Percentiles rank a stretch among this genome's conserved stretches.
These are phyloP conservation scores for Mesorhabditis sp. DNA, from an alignment of 2,888 invertebrate species.

Conservation along the genomic window DNA sequence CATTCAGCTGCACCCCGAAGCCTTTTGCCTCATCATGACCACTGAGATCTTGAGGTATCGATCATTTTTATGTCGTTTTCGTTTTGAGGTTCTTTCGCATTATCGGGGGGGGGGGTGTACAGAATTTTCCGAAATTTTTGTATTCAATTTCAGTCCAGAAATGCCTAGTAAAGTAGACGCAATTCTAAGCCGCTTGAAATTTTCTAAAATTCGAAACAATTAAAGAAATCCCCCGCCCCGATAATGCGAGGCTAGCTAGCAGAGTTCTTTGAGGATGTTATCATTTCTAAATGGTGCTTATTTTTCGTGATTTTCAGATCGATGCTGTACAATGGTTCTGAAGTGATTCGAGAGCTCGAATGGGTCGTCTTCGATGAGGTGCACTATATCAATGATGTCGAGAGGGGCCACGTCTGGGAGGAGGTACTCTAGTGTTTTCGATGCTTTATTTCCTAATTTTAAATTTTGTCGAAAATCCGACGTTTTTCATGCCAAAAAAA, in stretches of 20 bases:
- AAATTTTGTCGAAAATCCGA: neutral
- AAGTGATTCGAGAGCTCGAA: slow-evolving; percentile 89
- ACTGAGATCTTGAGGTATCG: slow-evolving; percentile 82
- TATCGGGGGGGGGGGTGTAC: neutral
- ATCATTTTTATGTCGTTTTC: too few species aligned
- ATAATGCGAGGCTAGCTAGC: too few species aligned
- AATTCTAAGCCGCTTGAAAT: too few species aligned
- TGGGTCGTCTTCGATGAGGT: slow-evolving; percentile 99
- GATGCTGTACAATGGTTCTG: slow-evolving; percentile 89
- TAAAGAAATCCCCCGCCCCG: too few species aligned
- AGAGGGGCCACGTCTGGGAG: slow-evolving; percentile 98
- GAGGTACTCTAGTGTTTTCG: slow-evolving; percentile 64
- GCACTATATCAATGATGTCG: slow-evolving; percentile 94
- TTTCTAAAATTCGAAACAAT: too few species aligned
- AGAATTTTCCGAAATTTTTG: neutral
- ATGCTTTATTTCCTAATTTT: neutral
- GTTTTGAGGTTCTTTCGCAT: neutral
- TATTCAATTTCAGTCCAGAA: neutral
- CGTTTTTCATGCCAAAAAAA: too few species aligned
- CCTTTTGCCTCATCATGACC: slow-evolving; percentile 95
- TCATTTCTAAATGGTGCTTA: neutral
- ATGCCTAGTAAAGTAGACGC: too few species aligned
- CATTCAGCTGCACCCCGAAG: slow-evolving; percentile 86
- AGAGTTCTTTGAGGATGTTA: too few species aligned
- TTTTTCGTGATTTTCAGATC: slow-evolving; percentile 63